Evolutionary conservation across 2,113 vertebrate genomes (phyloP).

Genomic region (Empidonax alnorum): DNA sequence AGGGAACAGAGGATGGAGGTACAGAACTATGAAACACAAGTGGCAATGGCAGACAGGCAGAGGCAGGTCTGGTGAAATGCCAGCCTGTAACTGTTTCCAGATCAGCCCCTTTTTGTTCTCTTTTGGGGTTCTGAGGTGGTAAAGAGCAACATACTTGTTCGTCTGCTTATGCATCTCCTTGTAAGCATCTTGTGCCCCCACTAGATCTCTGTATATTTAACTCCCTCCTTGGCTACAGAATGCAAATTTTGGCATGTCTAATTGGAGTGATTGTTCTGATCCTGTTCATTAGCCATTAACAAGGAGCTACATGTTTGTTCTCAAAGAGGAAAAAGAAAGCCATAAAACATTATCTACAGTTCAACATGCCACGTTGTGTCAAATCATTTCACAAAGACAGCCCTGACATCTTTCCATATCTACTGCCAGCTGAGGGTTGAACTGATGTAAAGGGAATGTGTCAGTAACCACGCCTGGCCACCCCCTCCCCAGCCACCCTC

Average conservation of each 20-base stretch:
- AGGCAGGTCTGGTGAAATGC: background rate
- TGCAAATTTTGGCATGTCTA: background rate
- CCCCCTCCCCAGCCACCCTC: background rate
- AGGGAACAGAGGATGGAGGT: background rate
- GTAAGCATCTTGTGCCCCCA: background rate
- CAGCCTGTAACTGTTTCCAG: background rate
- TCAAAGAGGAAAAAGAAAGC: background rate
- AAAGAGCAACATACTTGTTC: background rate
- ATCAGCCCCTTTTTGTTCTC: background rate
- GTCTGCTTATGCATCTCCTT: background rate
- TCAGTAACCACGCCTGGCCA: fast-evolving
- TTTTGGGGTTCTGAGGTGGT: background rate
- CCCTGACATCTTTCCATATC: background rate
- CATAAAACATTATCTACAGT: background rate
- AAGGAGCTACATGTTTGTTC: background rate
- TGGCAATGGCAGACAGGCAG: background rate
- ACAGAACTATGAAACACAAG: background rate
- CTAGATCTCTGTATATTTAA: background rate
- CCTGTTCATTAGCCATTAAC: background rate
- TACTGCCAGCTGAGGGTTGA: background rate
- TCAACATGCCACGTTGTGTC: fast-evolving
- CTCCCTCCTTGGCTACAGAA: background rate
- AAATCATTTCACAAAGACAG: background rate
- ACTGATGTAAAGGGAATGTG: background rate
- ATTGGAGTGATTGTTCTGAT: background rate